Conservation (phyloP, 1,140 invertebrate species). For the Formica selysi region DNA sequence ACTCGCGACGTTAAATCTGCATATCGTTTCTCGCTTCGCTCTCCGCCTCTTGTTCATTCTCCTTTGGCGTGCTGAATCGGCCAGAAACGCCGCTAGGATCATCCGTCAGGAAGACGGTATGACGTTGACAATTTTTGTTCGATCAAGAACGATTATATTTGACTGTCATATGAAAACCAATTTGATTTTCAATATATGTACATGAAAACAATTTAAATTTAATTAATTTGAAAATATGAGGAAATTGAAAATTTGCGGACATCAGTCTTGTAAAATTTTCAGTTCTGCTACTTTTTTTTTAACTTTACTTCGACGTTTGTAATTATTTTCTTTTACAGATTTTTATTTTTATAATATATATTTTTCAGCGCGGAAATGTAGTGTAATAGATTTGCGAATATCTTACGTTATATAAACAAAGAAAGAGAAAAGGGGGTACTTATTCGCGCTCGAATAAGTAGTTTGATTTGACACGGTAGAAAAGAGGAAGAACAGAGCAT, state of each 20-base stretch:
- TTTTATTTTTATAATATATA: neutral
- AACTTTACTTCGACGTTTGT: neutral
- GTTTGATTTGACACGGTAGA: too few species aligned
- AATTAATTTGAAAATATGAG: neutral
- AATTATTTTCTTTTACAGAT: neutral
- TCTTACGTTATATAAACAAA: neutral
- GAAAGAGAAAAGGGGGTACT: neutral
- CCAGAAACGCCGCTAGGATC: neutral
- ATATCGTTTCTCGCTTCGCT: constrained; percentile 72
- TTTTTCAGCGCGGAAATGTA: neutral
- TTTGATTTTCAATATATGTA: neutral
- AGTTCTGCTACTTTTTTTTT: neutral
- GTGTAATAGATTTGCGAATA: neutral
- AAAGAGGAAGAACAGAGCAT: constrained; percentile 38
- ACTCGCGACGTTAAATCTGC: constrained; percentile 81
- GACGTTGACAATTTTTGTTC: constrained; percentile 15
- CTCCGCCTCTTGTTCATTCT: constrained; percentile 47
- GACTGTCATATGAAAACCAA: neutral
- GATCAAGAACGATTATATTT: constrained; percentile 13
- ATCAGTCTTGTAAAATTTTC: neutral
- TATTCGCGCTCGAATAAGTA: neutral
- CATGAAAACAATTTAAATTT: neutral
- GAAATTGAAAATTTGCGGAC: neutral
- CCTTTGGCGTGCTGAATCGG: constrained; percentile 22
- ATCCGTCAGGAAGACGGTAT: neutral